Conservation (phyloP, 2,797 vertebrate species). For the Anas bahamensis region DNA sequence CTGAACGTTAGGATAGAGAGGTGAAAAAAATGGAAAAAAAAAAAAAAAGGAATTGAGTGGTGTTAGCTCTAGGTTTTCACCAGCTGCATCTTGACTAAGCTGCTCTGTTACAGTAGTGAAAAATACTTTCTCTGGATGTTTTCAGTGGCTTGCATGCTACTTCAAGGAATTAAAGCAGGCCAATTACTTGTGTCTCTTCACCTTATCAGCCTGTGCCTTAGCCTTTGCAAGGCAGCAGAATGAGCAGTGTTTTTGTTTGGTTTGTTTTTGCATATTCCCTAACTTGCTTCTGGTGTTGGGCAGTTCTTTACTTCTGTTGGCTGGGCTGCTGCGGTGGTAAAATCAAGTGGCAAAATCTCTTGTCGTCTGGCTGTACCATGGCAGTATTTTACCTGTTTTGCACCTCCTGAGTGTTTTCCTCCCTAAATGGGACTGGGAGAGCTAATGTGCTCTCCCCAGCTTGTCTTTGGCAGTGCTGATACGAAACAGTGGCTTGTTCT, state of each 20-base stretch:
- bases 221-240: not conserved
- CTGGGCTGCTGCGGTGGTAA: not conserved
- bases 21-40: too few species aligned
- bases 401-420: not conserved
- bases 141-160: rapidly evolving
- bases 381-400: not conserved
- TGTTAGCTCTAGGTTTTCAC: not conserved
- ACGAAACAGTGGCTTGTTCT: not conserved
- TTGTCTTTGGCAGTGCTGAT: rapidly evolving
- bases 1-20: not conserved
- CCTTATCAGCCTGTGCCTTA: not conserved
- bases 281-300: not conserved
- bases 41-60: not conserved
- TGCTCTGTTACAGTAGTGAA: not conserved
- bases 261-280: not conserved
- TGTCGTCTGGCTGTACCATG: not conserved
- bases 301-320: not conserved
- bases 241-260: not conserved
- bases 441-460: not conserved
- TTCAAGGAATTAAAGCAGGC: not conserved
- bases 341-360: not conserved
- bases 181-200: not conserved
- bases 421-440: not conserved
- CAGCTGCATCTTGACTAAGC: not conserved
- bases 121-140: not conserved